Evolutionary conservation across 2,797 vertebrate genomes (phyloP).

Genomic region (Falco biarmicus): DNA sequence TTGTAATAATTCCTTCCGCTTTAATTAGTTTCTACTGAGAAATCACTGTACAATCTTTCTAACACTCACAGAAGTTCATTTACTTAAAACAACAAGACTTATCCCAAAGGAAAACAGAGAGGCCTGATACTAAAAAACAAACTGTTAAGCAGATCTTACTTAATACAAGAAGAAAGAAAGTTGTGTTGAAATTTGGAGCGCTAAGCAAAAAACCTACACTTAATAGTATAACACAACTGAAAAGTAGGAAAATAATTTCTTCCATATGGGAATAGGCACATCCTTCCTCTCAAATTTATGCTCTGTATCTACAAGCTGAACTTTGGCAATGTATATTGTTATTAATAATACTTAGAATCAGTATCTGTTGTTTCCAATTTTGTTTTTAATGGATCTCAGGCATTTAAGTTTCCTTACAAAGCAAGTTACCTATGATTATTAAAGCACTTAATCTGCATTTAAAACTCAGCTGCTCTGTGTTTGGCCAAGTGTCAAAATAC

Average conservation of each 20-base stretch:
- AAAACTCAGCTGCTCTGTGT: neutral
- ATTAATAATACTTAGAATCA: neutral
- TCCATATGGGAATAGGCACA: neutral
- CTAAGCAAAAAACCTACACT: neutral
- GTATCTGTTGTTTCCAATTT: neutral
- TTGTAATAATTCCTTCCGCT: neutral
- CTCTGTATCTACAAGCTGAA: neutral
- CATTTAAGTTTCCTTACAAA: neutral
- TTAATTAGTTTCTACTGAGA: neutral
- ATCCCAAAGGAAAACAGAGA: neutral
- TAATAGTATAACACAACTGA: neutral
- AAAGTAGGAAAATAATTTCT: neutral
- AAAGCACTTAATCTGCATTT: neutral
- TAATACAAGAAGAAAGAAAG: neutral
- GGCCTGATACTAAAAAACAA: neutral
- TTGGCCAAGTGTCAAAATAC: neutral
- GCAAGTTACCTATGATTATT: neutral
- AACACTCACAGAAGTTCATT: neutral
- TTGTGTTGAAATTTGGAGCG: neutral
- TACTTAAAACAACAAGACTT: neutral
- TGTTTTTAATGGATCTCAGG: neutral
- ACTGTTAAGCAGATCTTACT: neutral
- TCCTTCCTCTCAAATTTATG: neutral
- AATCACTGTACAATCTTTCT: neutral
- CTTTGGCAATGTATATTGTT: neutral